These are phyloP conservation scores for Oryzias javanicus DNA, from an alignment of 2,113 vertebrate genomes.

Conservation along the genomic window DNA sequence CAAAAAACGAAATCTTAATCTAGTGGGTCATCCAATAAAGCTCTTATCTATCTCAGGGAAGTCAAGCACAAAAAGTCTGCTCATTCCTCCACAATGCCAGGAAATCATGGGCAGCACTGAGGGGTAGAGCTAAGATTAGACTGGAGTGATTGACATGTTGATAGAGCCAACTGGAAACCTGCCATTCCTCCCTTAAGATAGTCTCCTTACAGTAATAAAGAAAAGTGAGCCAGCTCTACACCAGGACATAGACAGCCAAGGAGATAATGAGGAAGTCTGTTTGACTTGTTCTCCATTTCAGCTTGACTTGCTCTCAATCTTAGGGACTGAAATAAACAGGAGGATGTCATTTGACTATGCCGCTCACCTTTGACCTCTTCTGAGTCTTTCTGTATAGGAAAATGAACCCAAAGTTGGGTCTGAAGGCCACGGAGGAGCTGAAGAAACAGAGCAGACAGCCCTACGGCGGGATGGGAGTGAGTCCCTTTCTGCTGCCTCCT, in stretches of 20 bases:
- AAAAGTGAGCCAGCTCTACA: slow-evolving; percentile 42
- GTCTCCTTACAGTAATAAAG: slow-evolving; percentile 71
- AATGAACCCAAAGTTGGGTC: slow-evolving; percentile 9
- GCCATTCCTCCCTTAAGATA: slow-evolving; percentile 69
- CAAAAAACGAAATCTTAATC: slow-evolving; percentile 65
- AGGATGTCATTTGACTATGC: slow-evolving; percentile 19
- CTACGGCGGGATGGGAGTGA: slow-evolving; percentile 33
- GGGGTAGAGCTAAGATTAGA: slow-evolving; percentile 73
- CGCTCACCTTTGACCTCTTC: slow-evolving; percentile 38
- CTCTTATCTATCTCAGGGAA: slow-evolving; percentile 64
- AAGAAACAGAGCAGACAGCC: slow-evolving; percentile 48
- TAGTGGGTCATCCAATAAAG: slow-evolving; percentile 65
- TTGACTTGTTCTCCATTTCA: slow-evolving; percentile 12
- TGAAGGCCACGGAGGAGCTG: slow-evolving; percentile 30
- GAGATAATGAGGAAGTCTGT: slow-evolving; percentile 61
- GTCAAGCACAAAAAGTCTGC: slow-evolving; percentile 56
- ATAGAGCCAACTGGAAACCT: slow-evolving; percentile 70
- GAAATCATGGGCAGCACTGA: slow-evolving; percentile 68
- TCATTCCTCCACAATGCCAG: slow-evolving; percentile 57
- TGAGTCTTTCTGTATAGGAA: slow-evolving; percentile 1
- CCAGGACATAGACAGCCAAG: slow-evolving; percentile 52
- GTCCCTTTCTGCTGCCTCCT: slow-evolving; percentile 66
- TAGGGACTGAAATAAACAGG: slow-evolving; percentile 17
- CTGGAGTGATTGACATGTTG: slow-evolving; percentile 66
- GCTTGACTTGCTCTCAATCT: slow-evolving; percentile 15